These are phyloP conservation scores for Hydrolagus affinis DNA, from an alignment of 2,113 vertebrate species.

Conservation along the genomic window DNA sequence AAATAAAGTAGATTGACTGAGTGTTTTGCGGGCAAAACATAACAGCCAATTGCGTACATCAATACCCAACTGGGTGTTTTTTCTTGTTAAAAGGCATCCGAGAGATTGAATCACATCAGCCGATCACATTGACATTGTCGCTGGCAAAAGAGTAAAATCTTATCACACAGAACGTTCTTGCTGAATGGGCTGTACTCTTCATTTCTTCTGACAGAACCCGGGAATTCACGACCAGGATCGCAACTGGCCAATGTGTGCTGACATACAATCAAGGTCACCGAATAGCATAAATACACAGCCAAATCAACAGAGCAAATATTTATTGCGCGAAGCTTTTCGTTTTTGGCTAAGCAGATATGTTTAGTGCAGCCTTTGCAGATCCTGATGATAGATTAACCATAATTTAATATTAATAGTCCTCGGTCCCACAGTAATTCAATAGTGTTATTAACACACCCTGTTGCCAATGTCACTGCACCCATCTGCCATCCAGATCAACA, in stretches of 20 bases:
- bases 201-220: background rate
- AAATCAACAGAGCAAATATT: background rate
- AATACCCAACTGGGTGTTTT: background rate
- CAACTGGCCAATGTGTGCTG: background rate
- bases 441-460: background rate
- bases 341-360: background rate
- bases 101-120: background rate
- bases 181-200: background rate
- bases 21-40: background rate
- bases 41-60: background rate
- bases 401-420: background rate
- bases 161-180: background rate
- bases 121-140: constrained; percentile 2
- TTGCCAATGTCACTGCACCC: background rate
- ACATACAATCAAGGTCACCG: background rate
- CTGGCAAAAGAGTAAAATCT: background rate
- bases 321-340: background rate
- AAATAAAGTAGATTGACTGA: background rate
- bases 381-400: background rate
- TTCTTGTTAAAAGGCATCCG: background rate
- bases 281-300: background rate
- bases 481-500: background rate
- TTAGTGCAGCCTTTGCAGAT: background rate
- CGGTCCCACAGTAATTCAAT: background rate
- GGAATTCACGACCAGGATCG: background rate